Percentiles rank a stretch among this genome's conserved stretches.
Evolutionary conservation across 2,113 vertebrate genomes (phyloP).

Genomic region (Ascaphus truei): DNA sequence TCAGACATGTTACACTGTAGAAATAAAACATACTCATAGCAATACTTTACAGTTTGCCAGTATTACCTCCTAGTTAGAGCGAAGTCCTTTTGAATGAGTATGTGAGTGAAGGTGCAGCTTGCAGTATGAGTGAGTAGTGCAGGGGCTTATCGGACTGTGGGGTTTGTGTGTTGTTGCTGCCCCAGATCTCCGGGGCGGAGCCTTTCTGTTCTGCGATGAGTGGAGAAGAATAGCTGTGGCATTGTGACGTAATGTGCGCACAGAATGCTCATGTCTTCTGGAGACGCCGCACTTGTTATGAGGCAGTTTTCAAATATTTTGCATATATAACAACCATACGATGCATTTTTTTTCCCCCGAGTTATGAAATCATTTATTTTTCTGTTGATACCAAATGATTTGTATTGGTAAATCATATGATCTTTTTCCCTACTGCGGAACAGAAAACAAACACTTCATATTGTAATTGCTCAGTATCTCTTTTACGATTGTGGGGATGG

Average conservation of each 20-base stretch:
- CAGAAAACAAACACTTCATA: no score
- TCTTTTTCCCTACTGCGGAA: no score
- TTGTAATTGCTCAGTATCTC: no score
- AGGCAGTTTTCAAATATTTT: no score
- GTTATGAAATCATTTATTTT: no score
- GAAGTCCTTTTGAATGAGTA: not conserved
- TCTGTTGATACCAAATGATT: no score
- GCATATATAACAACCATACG: no score
- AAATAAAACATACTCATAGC: no score
- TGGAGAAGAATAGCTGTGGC: conserved; percentile 17
- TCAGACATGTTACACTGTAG: no score
- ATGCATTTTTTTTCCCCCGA: no score
- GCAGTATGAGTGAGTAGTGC: not conserved
- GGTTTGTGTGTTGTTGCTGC: not conserved
- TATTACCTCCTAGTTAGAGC: not conserved
- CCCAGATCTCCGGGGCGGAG: conserved; percentile 20
- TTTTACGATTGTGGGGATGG: no score
- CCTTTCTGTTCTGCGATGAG: not conserved
- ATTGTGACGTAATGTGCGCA: conserved; percentile 10
- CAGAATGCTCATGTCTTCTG: not conserved
- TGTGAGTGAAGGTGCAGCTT: not conserved
- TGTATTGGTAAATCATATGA: no score
- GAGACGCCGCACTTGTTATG: not conserved
- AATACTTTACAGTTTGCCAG: not conserved
- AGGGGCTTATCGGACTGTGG: not conserved